Evolutionary conservation across 1,140 invertebrate species (phyloP).

Genomic region (Drosophila leontia): DNA sequence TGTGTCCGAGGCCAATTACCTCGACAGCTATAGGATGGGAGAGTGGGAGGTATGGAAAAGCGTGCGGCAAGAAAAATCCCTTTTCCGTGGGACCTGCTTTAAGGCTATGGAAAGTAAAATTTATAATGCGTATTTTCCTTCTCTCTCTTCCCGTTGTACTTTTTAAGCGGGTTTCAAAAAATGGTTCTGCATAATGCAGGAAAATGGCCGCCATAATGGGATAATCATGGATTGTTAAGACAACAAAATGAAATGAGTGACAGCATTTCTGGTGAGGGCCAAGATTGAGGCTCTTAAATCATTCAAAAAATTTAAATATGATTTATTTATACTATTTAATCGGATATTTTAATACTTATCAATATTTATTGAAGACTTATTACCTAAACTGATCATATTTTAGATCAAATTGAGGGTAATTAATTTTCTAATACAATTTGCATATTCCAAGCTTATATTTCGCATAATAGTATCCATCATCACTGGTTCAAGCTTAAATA

Average conservation of each 20-base stretch:
- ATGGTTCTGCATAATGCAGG: constrained; percentile 37
- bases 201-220: constrained; percentile 28
- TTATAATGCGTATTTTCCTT: constrained; percentile 34
- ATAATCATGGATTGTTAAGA: constrained; percentile 35
- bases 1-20: constrained; percentile 52
- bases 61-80: constrained; percentile 18
- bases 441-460: not conserved
- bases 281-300: not conserved
- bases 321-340: not conserved
- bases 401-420: not conserved
- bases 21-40: constrained; percentile 2
- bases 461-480: constrained; percentile 6
- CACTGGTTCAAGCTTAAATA: constrained; percentile 23
- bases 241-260: constrained; percentile 16
- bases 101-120: constrained; percentile 34
- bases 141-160: not conserved
- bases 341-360: not conserved
- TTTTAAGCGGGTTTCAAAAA: constrained; percentile 19
- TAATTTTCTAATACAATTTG: not conserved
- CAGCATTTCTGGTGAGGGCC: not conserved
- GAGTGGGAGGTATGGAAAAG: no score
- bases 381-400: not conserved
- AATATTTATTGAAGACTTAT: not conserved
- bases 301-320: not conserved
- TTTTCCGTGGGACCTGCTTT: constrained; percentile 22